These are phyloP conservation scores for Eupelmus urozonus DNA, from an alignment of 2,888 invertebrate genomes.

Conservation along the genomic window DNA sequence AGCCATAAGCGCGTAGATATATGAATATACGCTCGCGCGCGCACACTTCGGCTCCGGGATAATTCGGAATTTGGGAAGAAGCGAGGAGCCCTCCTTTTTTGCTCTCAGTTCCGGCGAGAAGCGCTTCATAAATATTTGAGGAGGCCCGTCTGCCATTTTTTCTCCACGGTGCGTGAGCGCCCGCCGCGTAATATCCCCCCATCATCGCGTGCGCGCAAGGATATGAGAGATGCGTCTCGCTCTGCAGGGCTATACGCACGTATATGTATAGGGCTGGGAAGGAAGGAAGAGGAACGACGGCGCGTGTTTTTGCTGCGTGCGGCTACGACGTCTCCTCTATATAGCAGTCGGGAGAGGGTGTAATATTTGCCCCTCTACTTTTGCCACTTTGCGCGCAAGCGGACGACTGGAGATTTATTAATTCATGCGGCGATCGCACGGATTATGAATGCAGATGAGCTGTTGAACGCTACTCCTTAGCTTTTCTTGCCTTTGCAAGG, in stretches of 20 bases:
- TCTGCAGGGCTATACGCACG: background rate
- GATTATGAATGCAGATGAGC: constrained; percentile 47
- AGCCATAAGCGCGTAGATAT: no score
- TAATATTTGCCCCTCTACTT: constrained; percentile 20
- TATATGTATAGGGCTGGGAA: background rate
- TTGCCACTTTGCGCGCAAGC: constrained; percentile 23
- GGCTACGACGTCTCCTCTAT: background rate
- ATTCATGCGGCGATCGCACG: constrained; percentile 44
- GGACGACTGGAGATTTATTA: constrained; percentile 44
- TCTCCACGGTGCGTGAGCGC: background rate
- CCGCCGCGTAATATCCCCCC: background rate
- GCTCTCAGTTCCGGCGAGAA: background rate
- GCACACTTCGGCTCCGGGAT: background rate
- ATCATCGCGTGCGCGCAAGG: constrained; percentile 3
- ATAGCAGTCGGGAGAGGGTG: background rate
- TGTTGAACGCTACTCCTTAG: no score
- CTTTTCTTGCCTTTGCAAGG: background rate
- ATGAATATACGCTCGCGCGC: background rate
- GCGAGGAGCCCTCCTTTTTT: background rate
- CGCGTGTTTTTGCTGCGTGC: background rate
- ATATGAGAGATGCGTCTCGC: background rate
- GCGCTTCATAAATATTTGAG: constrained; percentile 57
- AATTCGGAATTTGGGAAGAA: constrained; percentile 9
- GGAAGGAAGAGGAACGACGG: background rate
- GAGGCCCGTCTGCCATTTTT: constrained; percentile 41